phyloP scores from a whole-genome alignment of 1,140 invertebrate genomes.

The Tetramorium alpestre region DNA sequence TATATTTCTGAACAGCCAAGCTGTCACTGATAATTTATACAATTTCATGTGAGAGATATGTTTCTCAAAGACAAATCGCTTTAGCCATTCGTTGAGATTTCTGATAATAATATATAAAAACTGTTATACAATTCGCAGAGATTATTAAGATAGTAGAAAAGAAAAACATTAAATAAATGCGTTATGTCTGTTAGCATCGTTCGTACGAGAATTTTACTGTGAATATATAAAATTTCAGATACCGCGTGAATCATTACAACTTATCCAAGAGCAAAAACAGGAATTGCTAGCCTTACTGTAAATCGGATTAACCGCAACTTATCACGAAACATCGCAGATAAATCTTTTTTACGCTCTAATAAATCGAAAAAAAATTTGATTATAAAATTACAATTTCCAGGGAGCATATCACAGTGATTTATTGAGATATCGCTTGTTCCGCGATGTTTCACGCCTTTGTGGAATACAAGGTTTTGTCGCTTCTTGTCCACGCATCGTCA shows the following conservation, averaged over 20 bases:
- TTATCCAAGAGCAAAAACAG: slow-evolving; percentile 1
- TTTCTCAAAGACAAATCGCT: background rate
- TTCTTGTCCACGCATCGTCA: background rate
- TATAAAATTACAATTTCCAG: background rate
- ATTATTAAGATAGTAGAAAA: background rate
- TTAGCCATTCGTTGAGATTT: background rate
- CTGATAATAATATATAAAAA: background rate
- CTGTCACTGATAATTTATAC: slow-evolving; percentile 17
- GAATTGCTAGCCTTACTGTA: background rate
- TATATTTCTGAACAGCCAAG: background rate
- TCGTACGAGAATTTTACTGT: background rate
- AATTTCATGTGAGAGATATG: background rate
- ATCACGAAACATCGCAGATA: slow-evolving; percentile 1
- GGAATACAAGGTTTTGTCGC: background rate
- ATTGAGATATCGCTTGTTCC: background rate
- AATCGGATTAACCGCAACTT: slow-evolving; percentile 16
- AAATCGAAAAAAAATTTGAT: background rate
- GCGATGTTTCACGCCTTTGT: background rate
- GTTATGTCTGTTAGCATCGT: background rate
- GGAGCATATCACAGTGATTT: background rate
- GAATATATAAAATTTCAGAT: slow-evolving; percentile 8
- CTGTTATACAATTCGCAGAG: background rate
- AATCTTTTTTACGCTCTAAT: slow-evolving; percentile 19
- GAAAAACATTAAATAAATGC: background rate
- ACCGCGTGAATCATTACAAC: background rate